These are phyloP conservation scores for Lycocerus yunnanus DNA, from an alignment of 2,888 invertebrate species.

Conservation along the genomic window DNA sequence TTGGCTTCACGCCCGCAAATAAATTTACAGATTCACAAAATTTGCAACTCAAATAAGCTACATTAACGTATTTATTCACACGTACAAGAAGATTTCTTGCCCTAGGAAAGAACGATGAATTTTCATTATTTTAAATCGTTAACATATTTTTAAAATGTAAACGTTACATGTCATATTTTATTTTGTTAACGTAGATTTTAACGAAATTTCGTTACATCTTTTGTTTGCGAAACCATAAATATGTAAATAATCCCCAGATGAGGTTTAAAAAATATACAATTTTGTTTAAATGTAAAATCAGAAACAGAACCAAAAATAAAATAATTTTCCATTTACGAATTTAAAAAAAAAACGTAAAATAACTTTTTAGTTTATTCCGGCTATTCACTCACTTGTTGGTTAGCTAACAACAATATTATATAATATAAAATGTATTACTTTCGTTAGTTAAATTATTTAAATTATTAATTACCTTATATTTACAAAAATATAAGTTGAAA, in stretches of 20 bases:
- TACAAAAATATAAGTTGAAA: too few relatives aligned
- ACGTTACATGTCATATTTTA: not conserved
- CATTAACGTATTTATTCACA: slow-evolving; percentile 38
- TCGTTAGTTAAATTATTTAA: too few relatives aligned
- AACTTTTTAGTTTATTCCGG: not conserved
- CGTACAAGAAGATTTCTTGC: slow-evolving; percentile 17
- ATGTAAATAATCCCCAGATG: not conserved
- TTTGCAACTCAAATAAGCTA: slow-evolving; percentile 39
- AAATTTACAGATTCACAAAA: slow-evolving; percentile 26
- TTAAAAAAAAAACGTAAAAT: not conserved
- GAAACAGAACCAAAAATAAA: not conserved
- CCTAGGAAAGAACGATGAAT: slow-evolving; percentile 12
- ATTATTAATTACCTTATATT: too few relatives aligned
- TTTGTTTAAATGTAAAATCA: not conserved
- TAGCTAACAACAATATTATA: not conserved
- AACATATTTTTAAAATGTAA: not conserved
- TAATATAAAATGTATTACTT: too few relatives aligned
- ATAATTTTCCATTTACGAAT: not conserved
- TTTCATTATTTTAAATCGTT: slow-evolving; percentile 5
- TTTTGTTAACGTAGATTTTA: not conserved
- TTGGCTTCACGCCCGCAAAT: slow-evolving; percentile 24
- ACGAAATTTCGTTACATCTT: not conserved
- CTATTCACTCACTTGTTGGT: not conserved
- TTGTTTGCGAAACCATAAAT: not conserved
- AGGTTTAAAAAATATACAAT: not conserved